Evolutionary conservation across 2,888 invertebrate species (phyloP).

Genomic region (Linyphia triangularis): DNA sequence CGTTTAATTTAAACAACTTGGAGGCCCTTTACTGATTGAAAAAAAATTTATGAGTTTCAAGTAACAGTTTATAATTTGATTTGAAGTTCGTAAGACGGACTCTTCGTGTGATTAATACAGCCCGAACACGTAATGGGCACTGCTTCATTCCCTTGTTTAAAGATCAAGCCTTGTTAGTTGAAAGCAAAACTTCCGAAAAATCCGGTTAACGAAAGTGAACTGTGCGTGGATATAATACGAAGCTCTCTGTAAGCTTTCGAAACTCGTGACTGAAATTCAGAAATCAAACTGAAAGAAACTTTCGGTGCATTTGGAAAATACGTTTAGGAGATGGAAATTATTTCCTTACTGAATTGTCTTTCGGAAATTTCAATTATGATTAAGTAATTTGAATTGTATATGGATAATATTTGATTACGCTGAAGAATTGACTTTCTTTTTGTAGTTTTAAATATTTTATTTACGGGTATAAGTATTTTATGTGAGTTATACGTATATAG

Average conservation of each 20-base stretch:
- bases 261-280: slow-evolving; percentile 32
- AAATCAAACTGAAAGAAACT: neutral
- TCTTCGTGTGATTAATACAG: neutral
- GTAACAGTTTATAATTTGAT: slow-evolving; percentile 4
- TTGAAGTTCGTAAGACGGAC: neutral
- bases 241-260: neutral
- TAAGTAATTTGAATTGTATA: no score
- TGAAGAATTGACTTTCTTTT: no score
- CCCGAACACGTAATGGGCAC: slow-evolving; percentile 19
- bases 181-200: neutral
- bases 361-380: no score
- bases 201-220: slow-evolving; percentile 9
- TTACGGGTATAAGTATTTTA: no score
- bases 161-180: slow-evolving; percentile 9
- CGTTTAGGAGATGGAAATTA: no score
- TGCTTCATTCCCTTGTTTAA: slow-evolving; percentile 7
- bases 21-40: no score
- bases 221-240: slow-evolving; percentile 26
- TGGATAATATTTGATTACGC: no score
- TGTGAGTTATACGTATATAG: no score
- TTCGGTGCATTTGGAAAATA: neutral
- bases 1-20: no score
- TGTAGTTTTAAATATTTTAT: no score
- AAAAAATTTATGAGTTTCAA: neutral
- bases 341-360: no score